These are phyloP conservation scores for Siderastrea siderea DNA, from an alignment of 92 coral and sea anemone species.

Conservation along the genomic window DNA sequence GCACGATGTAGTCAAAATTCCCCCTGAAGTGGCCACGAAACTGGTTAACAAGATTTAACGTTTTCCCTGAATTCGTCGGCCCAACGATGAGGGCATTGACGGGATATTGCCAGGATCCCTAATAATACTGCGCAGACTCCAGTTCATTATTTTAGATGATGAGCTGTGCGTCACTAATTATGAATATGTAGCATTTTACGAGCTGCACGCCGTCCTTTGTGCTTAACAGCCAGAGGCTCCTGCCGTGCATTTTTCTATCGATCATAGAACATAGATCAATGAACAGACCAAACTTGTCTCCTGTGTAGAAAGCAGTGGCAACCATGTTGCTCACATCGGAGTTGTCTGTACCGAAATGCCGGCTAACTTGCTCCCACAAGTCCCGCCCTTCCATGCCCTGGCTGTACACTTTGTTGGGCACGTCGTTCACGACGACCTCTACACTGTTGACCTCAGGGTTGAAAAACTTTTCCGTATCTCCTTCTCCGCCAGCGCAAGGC, in stretches of 20 bases:
- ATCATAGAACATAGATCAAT: background rate
- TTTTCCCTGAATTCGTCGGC: too few relatives aligned
- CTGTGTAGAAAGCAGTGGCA: background rate
- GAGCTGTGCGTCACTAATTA: background rate
- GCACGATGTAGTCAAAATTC: too few relatives aligned
- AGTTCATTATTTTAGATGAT: background rate
- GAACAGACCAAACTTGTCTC: background rate
- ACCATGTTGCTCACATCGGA: too few relatives aligned
- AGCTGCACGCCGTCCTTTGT: background rate
- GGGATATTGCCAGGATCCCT: background rate
- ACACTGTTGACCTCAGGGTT: background rate
- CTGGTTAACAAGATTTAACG: too few relatives aligned
- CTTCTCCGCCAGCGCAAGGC: background rate
- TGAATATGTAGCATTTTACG: background rate
- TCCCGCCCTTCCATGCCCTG: background rate
- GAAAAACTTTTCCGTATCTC: background rate
- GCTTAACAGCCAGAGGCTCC: background rate
- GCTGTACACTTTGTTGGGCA: background rate
- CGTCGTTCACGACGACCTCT: background rate
- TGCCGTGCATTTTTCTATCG: background rate
- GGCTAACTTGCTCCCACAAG: background rate
- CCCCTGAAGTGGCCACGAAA: too few relatives aligned
- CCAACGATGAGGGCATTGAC: too few relatives aligned
- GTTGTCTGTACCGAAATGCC: background rate
- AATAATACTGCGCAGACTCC: background rate